phyloP scores from a whole-genome alignment of 2,113 vertebrate species.

The Nibea albiflora region DNA sequence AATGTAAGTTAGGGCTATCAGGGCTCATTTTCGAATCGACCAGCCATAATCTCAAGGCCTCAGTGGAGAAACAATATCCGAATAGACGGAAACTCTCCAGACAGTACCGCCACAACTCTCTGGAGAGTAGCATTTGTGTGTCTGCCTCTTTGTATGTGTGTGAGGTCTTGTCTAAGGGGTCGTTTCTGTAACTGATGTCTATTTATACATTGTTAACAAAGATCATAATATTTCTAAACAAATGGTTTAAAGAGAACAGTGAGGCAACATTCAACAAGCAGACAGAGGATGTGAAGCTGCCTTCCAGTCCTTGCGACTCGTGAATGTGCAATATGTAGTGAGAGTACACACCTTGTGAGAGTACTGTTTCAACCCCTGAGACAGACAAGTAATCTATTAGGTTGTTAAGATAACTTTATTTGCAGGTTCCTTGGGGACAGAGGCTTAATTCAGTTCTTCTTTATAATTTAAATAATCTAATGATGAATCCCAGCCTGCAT shows the following conservation, averaged over 20 bases:
- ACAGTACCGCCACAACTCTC: conserved; percentile 43
- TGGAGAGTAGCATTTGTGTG: conserved; percentile 21
- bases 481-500: conserved; percentile 37
- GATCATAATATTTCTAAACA: conserved; percentile 7
- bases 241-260: conserved; percentile 6
- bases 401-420: conserved; percentile 35
- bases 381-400: conserved; percentile 32
- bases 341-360: neutral
- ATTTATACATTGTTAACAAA: conserved; percentile 31
- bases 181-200: conserved; percentile 3
- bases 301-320: conserved; percentile 8
- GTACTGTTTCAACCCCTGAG: conserved; percentile 26
- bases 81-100: conserved; percentile 50
- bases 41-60: conserved; percentile 12
- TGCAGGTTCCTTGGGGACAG: neutral
- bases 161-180: neutral
- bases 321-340: neutral
- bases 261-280: neutral
- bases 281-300: conserved; percentile 49
- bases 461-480: conserved; percentile 57
- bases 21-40: conserved; percentile 23
- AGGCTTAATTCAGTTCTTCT: conserved; percentile 50
- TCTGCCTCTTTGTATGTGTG: conserved; percentile 1
- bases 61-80: conserved; percentile 37
- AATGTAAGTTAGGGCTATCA: conserved; percentile 1